phyloP scores from a whole-genome alignment of 2,797 vertebrate genomes.

The Danio albolineatus region DNA sequence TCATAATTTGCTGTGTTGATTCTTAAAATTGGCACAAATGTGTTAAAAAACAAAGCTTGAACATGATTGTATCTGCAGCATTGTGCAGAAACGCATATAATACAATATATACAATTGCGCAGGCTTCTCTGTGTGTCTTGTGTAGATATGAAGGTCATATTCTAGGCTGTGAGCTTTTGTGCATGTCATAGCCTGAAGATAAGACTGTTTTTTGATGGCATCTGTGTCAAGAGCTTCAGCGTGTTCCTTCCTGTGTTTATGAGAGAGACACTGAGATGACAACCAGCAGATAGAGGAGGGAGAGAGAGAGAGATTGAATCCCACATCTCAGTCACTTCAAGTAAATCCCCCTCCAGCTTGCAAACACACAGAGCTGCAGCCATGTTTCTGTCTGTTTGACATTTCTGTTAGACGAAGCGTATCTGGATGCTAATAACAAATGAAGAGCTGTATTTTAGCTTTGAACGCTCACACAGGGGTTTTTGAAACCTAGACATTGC shows the following conservation, averaged over 20 bases:
- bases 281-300: constrained; percentile 51
- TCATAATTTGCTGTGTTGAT: background rate
- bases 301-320: constrained; percentile 37
- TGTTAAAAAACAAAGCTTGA: background rate
- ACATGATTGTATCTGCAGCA: constrained; percentile 1
- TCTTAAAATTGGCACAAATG: background rate
- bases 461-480: constrained; percentile 8
- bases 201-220: constrained; percentile 68
- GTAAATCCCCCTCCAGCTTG: constrained; percentile 62
- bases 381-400: constrained; percentile 53
- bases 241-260: constrained; percentile 72
- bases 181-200: constrained; percentile 69
- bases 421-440: constrained; percentile 70
- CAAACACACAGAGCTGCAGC: constrained; percentile 49
- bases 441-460: constrained; percentile 66
- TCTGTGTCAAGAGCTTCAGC: constrained; percentile 73
- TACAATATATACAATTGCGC: background rate
- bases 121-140: background rate
- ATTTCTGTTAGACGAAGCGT: constrained; percentile 55
- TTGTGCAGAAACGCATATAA: constrained; percentile 49
- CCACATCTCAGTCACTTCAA: constrained; percentile 54
- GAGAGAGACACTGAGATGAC: constrained; percentile 64
- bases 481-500: too few relatives aligned
- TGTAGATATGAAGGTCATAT: constrained; percentile 54
- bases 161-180: constrained; percentile 67